Evolutionary conservation across 2,888 invertebrate species (phyloP).

Genomic region (Pollenia labialis): DNA sequence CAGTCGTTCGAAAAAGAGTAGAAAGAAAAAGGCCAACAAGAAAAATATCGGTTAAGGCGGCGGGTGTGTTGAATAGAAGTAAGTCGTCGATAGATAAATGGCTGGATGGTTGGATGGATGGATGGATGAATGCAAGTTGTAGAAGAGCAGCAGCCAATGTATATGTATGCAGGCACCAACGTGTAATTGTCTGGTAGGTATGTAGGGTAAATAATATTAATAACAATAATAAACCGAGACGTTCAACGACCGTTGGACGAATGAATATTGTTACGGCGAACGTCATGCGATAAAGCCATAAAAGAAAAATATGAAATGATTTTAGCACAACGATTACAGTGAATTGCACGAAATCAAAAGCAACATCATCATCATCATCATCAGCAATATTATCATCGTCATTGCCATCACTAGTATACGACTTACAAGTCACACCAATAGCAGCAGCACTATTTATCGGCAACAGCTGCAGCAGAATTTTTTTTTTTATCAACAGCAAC

Average conservation of each 20-base stretch:
- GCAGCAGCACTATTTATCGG: slow-evolving; percentile 10
- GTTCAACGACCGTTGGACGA: slow-evolving; percentile 76
- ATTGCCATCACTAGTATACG: slow-evolving; percentile 48
- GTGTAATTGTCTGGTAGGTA: slow-evolving; percentile 71
- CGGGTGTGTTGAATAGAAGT: slow-evolving; percentile 58
- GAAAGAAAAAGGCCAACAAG: slow-evolving; percentile 49
- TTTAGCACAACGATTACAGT: slow-evolving; percentile 59
- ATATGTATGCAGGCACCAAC: slow-evolving; percentile 47
- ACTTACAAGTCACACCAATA: slow-evolving; percentile 17
- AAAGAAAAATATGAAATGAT: slow-evolving; percentile 72
- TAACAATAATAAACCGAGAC: slow-evolving; percentile 74
- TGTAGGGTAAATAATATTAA: slow-evolving; percentile 71
- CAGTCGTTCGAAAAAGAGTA: slow-evolving; percentile 11
- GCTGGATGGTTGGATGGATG: slow-evolving; percentile 24
- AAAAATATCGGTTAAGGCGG: slow-evolving; percentile 70
- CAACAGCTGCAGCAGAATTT: slow-evolving; percentile 33
- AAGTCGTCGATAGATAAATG: slow-evolving; percentile 44
- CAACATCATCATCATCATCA: slow-evolving; percentile 44
- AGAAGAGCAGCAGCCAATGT: slow-evolving; percentile 37
- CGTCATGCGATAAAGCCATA: slow-evolving; percentile 76
- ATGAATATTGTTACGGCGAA: slow-evolving; percentile 74
- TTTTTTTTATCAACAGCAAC: slow-evolving; percentile 8
- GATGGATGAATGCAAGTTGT: slow-evolving; percentile 25
- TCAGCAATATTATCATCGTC: slow-evolving; percentile 28
- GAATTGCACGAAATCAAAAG: slow-evolving; percentile 59